Evolutionary conservation across 2,888 invertebrate genomes (phyloP), one percentile per base, ranked within the genome.

Genomic region (Notodromas monacha): DNA sequence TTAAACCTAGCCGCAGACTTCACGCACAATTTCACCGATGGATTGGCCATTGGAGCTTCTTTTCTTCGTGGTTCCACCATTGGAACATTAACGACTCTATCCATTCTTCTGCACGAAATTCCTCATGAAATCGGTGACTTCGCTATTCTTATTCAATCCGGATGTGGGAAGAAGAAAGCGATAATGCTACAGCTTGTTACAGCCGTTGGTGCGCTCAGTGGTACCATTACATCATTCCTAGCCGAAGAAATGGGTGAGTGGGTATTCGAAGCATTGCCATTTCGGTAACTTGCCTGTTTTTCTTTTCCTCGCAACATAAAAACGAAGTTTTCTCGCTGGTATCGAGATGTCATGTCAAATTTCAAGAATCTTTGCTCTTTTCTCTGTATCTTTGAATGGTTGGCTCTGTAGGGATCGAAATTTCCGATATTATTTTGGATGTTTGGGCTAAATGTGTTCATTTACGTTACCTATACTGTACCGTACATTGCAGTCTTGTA

Each of bases 101-200:
- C 89, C 2, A 89, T 99, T 43, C 57, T 99, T 31, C 53, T 99
- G 28, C 96, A 99, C 50, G 96, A 99, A 74, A 40, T 96, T 36
- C 96, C 96, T 16, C 96, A 99, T 56, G 96, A 96, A 55, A 89
- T 96, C 45, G 96, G 96, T 26, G 96, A 96, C 50, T 99, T 86
- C 57, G 96, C 96, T 10, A 92, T 99, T 48, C 61, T 96, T 32
- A 67, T 96, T 33, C 86, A 92, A 50, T 86, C 89, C 29, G 96
- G 96, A 14, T 89, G 84, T 45, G 69, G 72, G 5, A 65, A 74
- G 40, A 66, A 58, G 45, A 84, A 84, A 55, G 65, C 63, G 12
- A 11, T 96, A 69, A 49, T 70, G 43, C 55, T 96, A 33, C 96
- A 96, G 47, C 55, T 96, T 36, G 55, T 74, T 4, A 96, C 96